Conservation (phyloP, 2,797 vertebrate genomes). For the Mormyrus proboscirostris region DNA sequence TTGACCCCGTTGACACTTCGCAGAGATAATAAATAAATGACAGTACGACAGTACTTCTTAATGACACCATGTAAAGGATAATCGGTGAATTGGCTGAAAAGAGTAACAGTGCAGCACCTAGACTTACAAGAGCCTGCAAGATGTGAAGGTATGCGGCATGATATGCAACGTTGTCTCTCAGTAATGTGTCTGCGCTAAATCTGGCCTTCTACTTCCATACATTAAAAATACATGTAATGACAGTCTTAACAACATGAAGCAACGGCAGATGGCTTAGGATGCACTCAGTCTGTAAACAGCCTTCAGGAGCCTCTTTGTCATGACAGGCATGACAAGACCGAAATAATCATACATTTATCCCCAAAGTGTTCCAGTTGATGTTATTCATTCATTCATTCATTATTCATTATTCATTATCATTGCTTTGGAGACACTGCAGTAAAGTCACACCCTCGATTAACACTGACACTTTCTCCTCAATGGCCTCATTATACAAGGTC, state of each 20-base stretch:
- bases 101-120: background rate
- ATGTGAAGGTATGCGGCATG: background rate
- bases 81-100: background rate
- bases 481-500: slow-evolving; percentile 14
- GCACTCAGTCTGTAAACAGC: background rate
- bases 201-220: background rate
- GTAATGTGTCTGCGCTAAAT: background rate
- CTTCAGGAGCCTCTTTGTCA: background rate
- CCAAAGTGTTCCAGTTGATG: background rate
- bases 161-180: background rate
- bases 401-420: background rate
- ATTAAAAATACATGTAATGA: background rate
- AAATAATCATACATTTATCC: slow-evolving; percentile 2
- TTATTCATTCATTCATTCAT: slow-evolving; percentile 6
- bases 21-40: background rate
- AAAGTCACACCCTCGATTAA: slow-evolving; percentile 1
- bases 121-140: background rate
- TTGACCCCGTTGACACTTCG: background rate
- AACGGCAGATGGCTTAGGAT: background rate
- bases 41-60: background rate
- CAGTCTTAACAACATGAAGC: background rate
- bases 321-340: background rate
- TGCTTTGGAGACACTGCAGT: background rate
- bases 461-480: background rate
- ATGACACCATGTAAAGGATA: background rate